Evolutionary conservation across 2,888 invertebrate species (phyloP).

Genomic region (Ernsta delagoae): DNA sequence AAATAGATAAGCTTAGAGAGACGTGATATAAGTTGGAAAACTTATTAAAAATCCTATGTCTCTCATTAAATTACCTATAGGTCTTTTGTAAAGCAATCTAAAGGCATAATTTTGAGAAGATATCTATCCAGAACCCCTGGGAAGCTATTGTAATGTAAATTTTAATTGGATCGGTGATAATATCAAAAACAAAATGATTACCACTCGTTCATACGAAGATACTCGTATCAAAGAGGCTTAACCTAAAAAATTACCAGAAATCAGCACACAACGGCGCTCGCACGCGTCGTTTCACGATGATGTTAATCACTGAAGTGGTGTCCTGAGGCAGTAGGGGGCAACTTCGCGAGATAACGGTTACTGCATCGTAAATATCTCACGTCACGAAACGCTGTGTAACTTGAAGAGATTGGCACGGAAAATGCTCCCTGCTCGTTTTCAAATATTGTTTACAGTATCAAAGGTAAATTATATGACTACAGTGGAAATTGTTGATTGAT

Average conservation of each 20-base stretch:
- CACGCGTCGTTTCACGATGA: slow-evolving; percentile 19
- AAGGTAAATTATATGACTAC: too few species aligned
- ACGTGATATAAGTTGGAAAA: too few species aligned
- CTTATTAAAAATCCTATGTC: too few species aligned
- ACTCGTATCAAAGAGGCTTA: not conserved
- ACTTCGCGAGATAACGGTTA: slow-evolving; percentile 50
- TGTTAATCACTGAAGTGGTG: slow-evolving; percentile 36
- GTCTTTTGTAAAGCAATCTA: too few species aligned
- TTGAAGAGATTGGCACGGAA: not conserved
- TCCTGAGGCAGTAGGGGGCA: slow-evolving; percentile 23
- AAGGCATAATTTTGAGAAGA: too few species aligned
- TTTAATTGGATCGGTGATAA: not conserved
- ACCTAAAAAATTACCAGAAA: slow-evolving; percentile 4
- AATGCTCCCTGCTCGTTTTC: too few species aligned
- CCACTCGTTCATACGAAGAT: not conserved
- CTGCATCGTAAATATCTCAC: slow-evolving; percentile 53
- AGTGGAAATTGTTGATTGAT: not conserved
- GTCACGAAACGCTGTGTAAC: slow-evolving; percentile 5
- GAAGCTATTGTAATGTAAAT: not conserved
- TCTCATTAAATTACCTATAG: too few species aligned
- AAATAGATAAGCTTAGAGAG: too few species aligned
- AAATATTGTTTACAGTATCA: too few species aligned
- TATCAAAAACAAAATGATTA: not conserved
- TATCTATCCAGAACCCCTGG: too few species aligned
- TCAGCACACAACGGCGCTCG: slow-evolving; percentile 6